A percentile compares a stretch with the other conserved stretches of the same genome.
Conservation (phyloP, 2,888 invertebrate species). For the Pseudococcus viburni region DNA sequence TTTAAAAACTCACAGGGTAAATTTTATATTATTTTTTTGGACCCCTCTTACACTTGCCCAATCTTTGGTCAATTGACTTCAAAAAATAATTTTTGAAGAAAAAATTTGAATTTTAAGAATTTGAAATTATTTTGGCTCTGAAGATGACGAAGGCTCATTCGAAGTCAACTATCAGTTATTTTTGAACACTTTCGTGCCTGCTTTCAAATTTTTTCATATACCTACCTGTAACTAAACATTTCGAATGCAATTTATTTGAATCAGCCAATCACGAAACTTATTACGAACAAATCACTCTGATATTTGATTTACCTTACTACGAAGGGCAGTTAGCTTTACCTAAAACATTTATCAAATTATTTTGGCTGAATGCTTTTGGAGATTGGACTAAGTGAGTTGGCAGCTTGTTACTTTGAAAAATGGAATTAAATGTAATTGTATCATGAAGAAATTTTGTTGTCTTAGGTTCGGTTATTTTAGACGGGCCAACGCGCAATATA, state of each 20-base stretch:
- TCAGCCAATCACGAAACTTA: not conserved
- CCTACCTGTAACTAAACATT: not conserved
- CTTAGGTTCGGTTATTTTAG: not conserved
- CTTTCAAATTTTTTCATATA: no score
- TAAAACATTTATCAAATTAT: not conserved
- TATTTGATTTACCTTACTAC: not conserved
- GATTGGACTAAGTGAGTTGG: not conserved
- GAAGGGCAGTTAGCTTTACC: constrained; percentile 17
- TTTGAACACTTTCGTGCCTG: no score
- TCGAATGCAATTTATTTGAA: not conserved
- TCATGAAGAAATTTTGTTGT: no score
- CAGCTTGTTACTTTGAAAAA: not conserved
- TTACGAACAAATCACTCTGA: not conserved
- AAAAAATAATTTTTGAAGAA: no score
- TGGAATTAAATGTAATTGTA: not conserved
- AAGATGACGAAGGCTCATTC: no score
- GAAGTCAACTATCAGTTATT: no score
- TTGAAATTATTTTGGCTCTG: no score
- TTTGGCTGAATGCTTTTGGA: not conserved
- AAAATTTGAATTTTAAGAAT: no score
- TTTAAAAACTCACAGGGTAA: no score
- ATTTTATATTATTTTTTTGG: no score
- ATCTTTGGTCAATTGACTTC: no score
- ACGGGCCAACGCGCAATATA: not conserved
- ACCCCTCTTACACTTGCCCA: no score